Evolutionary conservation across 1,140 invertebrate species (phyloP).

Genomic region (Xylocopa sonorina): DNA sequence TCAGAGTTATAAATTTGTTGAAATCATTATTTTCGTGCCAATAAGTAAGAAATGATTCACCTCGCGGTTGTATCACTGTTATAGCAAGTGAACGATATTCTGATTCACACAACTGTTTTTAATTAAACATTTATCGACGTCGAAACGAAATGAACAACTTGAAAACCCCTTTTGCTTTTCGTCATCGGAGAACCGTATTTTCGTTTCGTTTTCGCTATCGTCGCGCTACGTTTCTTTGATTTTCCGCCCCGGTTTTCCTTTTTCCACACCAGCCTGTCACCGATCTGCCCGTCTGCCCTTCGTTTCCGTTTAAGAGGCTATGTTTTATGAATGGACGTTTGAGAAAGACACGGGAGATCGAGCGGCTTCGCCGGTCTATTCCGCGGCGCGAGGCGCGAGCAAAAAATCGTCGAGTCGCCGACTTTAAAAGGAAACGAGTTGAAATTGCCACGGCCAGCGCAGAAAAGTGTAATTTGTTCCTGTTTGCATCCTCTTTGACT

Average conservation of each 20-base stretch:
- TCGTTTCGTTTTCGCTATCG: background rate
- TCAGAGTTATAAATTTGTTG: too few species aligned
- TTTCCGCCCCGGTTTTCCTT: background rate
- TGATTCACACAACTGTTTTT: too few species aligned
- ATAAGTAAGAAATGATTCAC: too few species aligned
- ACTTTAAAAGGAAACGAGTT: conserved; percentile 15
- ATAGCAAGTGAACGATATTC: too few species aligned
- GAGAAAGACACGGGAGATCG: conserved; percentile 1
- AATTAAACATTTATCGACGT: conserved; percentile 13
- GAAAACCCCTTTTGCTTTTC: background rate
- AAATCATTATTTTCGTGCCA: too few species aligned
- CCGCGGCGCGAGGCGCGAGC: background rate
- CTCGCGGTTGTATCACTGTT: too few species aligned
- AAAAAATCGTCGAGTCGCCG: conserved; percentile 7
- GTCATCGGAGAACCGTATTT: background rate
- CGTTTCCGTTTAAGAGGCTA: conserved; percentile 5
- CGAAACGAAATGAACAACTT: background rate
- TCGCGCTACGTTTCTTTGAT: background rate
- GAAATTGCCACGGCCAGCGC: background rate
- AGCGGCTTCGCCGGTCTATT: conserved; percentile 6
- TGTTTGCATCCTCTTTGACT: background rate
- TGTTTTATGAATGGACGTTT: conserved; percentile 26
- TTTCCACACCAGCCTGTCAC: background rate
- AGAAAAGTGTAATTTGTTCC: background rate
- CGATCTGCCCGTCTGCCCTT: background rate